phyloP scores from a whole-genome alignment of 1,140 invertebrate species.

The Tachypleus tridentatus region DNA sequence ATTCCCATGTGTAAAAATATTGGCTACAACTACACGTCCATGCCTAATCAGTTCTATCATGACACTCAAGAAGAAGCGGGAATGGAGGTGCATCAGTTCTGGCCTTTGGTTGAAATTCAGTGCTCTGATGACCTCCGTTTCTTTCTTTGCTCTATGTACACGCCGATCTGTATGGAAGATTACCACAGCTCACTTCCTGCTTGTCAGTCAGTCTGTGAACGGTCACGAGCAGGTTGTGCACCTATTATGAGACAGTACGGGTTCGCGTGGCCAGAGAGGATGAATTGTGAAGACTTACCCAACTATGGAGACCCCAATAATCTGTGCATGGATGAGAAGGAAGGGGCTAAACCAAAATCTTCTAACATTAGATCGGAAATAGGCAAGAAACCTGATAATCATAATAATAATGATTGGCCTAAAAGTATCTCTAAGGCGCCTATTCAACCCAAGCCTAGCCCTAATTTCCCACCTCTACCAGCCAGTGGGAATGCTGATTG shows the following conservation, averaged over 20 bases:
- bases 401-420: background rate
- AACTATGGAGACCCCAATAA: constrained; percentile 59
- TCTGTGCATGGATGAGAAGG: constrained; percentile 78
- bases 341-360: constrained; percentile 10
- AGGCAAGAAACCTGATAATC: background rate
- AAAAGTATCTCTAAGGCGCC: no score
- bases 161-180: constrained; percentile 58
- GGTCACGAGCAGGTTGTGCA: constrained; percentile 80
- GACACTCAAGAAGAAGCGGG: constrained; percentile 87
- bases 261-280: constrained; percentile 90
- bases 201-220: constrained; percentile 85
- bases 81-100: constrained; percentile 38
- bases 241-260: constrained; percentile 94
- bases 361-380: constrained; percentile 1
- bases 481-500: constrained; percentile 38
- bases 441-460: background rate
- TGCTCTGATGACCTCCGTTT: constrained; percentile 85
- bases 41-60: constrained; percentile 90
- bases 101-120: constrained; percentile 40
- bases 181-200: constrained; percentile 74
- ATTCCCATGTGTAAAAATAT: constrained; percentile 95
- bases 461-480: background rate
- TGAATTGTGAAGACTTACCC: constrained; percentile 85
- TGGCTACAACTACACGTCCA: constrained; percentile 92
- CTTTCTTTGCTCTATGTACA: constrained; percentile 39